These are phyloP conservation scores for Anomalospiza imberbis DNA, from an alignment of 2,797 vertebrate genomes.

Conservation along the genomic window DNA sequence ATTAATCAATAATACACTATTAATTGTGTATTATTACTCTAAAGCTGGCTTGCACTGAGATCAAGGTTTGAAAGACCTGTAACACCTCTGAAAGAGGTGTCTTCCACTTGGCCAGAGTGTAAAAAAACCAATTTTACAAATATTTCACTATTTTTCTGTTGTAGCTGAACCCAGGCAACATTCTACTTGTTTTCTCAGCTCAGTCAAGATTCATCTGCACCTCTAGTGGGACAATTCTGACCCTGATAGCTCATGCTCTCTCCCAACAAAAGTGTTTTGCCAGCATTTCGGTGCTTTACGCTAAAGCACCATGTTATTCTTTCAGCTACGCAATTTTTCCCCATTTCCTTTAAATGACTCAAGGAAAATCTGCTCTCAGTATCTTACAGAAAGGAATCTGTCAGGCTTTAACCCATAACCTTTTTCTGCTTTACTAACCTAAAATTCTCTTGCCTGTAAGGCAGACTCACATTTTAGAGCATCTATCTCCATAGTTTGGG, in stretches of 20 bases:
- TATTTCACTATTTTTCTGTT: not conserved
- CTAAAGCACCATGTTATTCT: not conserved
- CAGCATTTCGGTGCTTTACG: conserved; percentile 1
- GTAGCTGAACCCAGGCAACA: not conserved
- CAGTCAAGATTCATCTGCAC: not conserved
- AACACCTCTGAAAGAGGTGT: not conserved
- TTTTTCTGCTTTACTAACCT: not conserved
- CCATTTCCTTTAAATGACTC: not conserved
- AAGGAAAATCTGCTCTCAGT: not conserved
- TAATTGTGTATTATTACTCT: not conserved
- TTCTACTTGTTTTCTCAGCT: not conserved
- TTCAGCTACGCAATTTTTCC: not conserved
- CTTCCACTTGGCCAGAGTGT: not conserved
- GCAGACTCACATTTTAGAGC: not conserved
- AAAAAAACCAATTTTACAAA: not conserved
- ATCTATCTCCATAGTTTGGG: not conserved
- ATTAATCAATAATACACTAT: too few relatives aligned
- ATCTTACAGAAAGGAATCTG: not conserved
- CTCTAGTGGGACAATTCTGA: not conserved
- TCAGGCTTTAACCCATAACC: not conserved
- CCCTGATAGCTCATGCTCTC: not conserved
- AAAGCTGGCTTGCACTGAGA: not conserved
- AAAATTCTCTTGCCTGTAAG: not conserved
- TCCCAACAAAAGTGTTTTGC: not conserved
- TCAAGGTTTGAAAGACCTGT: not conserved